These are phyloP conservation scores for Ecdyonurus torrentis DNA, from an alignment of 2,888 invertebrate genomes.

Conservation along the genomic window DNA sequence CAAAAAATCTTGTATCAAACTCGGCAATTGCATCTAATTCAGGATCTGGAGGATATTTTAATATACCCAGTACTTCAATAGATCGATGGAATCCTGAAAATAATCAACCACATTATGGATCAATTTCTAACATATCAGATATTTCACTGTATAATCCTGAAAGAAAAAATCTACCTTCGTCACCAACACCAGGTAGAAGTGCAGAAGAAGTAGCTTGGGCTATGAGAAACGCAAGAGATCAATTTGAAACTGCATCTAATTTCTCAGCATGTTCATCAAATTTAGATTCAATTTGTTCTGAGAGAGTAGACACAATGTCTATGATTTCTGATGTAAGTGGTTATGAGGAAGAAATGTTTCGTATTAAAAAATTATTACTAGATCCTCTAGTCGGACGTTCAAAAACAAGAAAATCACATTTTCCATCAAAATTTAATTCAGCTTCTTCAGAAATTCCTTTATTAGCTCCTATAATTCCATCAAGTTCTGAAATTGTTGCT, in stretches of 20 bases:
- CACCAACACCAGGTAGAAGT: background rate
- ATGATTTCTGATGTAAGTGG: constrained; percentile 14
- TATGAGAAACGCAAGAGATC: constrained; percentile 9
- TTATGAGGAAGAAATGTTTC: constrained; percentile 14
- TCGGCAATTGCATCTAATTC: background rate
- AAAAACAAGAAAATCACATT: background rate
- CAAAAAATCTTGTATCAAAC: background rate
- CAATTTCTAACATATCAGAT: background rate
- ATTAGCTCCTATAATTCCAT: background rate
- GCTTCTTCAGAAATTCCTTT: background rate
- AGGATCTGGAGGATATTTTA: background rate
- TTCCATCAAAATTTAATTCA: background rate
- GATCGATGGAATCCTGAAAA: background rate
- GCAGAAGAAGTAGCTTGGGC: constrained; percentile 1
- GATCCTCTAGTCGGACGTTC: background rate
- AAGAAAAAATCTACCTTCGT: background rate
- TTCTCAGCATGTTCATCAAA: constrained; percentile 13
- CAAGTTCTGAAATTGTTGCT: constrained; percentile 5
- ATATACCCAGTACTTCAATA: background rate
- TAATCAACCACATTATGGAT: background rate
- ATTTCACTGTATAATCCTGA: background rate
- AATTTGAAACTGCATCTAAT: constrained; percentile 13
- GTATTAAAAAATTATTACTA: constrained; percentile 11
- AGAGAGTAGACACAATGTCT: constrained; percentile 13
- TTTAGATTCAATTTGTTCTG: constrained; percentile 14